These are phyloP conservation scores for Epicauta chinensis DNA, from an alignment of 1,140 invertebrate genomes.

Conservation along the genomic window DNA sequence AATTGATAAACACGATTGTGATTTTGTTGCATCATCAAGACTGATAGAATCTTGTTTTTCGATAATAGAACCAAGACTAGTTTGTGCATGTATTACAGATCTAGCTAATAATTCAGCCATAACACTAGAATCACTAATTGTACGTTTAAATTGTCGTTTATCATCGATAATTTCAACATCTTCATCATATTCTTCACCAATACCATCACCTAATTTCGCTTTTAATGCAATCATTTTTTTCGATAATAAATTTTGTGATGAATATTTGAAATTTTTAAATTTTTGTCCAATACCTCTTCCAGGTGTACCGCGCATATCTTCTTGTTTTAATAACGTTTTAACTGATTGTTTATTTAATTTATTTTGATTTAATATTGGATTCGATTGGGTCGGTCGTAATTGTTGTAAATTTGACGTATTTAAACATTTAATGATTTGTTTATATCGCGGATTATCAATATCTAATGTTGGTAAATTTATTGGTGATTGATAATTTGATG, in stretches of 20 bases:
- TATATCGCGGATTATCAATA: slow-evolving; percentile 12
- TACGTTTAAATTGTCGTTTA: slow-evolving; percentile 49
- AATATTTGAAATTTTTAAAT: slow-evolving; percentile 49
- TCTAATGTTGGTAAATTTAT: slow-evolving; percentile 2
- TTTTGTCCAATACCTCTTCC: slow-evolving; percentile 47
- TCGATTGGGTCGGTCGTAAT: slow-evolving; percentile 16
- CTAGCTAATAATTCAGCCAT: slow-evolving; percentile 59
- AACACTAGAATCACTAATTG: slow-evolving; percentile 49
- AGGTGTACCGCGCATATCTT: slow-evolving; percentile 49
- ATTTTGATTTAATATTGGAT: slow-evolving; percentile 18
- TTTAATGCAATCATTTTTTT: slow-evolving; percentile 47
- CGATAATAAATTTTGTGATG: slow-evolving; percentile 49
- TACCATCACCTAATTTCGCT: slow-evolving; percentile 39
- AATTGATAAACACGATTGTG: too few species aligned
- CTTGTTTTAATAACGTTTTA: slow-evolving; percentile 47
- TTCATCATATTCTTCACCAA: slow-evolving; percentile 40
- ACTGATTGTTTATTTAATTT: slow-evolving; percentile 39
- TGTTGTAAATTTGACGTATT: slow-evolving; percentile 10
- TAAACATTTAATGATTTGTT: slow-evolving; percentile 19
- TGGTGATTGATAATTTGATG: slow-evolving; percentile 13
- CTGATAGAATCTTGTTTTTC: slow-evolving; percentile 20
- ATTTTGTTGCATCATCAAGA: slow-evolving; percentile 20
- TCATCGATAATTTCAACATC: slow-evolving; percentile 21
- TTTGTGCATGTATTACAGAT: slow-evolving; percentile 54
- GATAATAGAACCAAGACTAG: slow-evolving; percentile 45